phyloP scores from a whole-genome alignment of 1,140 invertebrate species.

The Diachasma alloeum region DNA sequence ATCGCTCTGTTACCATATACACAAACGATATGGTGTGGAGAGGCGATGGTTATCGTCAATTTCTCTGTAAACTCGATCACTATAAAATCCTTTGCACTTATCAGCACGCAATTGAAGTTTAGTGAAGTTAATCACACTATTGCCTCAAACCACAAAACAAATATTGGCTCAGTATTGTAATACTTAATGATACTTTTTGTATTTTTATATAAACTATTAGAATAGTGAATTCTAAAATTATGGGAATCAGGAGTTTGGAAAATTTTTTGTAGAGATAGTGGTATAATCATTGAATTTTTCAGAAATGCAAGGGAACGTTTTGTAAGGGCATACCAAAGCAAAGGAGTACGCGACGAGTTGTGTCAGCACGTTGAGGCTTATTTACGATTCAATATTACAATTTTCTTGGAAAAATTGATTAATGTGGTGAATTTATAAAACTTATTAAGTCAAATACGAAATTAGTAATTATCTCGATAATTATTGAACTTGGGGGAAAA shows the following conservation, averaged over 20 bases:
- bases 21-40: neutral
- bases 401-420: neutral
- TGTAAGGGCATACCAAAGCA: constrained; percentile 64
- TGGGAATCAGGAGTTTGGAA: neutral
- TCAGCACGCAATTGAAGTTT: neutral
- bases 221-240: constrained; percentile 18
- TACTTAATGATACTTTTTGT: constrained; percentile 56
- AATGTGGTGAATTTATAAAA: neutral
- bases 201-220: constrained; percentile 59
- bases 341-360: constrained; percentile 56
- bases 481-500: no score
- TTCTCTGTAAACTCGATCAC: neutral
- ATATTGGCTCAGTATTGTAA: constrained; percentile 23
- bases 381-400: constrained; percentile 11
- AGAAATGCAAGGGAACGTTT: constrained; percentile 61
- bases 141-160: constrained; percentile 1
- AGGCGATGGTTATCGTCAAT: neutral
- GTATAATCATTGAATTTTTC: constrained; percentile 52
- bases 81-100: neutral
- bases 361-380: constrained; percentile 60
- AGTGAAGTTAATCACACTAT: neutral
- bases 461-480: no score
- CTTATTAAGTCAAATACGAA: neutral
- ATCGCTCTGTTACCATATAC: neutral
- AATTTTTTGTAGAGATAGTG: neutral